Base-by-base conservation (phyloP, 23 tunicate species). In the Ascidia mentula region DNA sequence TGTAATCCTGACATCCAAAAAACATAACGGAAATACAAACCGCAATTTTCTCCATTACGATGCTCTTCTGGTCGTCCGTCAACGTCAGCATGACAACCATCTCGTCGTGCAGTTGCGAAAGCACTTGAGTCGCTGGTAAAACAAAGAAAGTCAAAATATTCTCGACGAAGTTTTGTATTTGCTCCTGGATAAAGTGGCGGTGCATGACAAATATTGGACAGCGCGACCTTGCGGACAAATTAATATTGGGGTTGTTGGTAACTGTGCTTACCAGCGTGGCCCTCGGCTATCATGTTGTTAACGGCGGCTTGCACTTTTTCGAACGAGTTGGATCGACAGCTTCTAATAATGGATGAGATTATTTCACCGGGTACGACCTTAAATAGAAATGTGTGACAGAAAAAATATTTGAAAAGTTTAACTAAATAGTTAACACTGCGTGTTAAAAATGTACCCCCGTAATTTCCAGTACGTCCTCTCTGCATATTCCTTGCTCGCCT, bases 391-490 rank as follows among this genome's bases (percentile, higher is more conserved):
- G n/a, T n/a, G n/a, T n/a, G n/a, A n/a, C n/a, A 9, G n/a, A n/a
- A n/a, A n/a, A n/a, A n/a, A n/a, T n/a, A n/a, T n/a, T n/a, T n/a
- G n/a, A 53, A 5, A 53, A 3, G 65, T 69, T 30, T 28, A 12
- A 69, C 73, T 28, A 9, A 69, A 12, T 12, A 28, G 13, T 12
- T 42, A 9, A 15, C 12, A 15, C 15, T 42, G 12, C 15, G 53
- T n/a, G 22, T 8, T n/a, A n/a, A n/a, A n/a, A 38, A 81, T 88
- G 71, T n/a, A 96, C 93, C 32, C 89, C 96, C 36, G 97, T 92
- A 33, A 96, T 87, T 75, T 96, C 97, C 69, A 87, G 46, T 0
- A 96, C 85, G 84, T 96, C 99, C 40, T 87, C 72, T 32, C 60
- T 72, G 31, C 37, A 34, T 22, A 96, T 96, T 1, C 84, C 93